Base-by-base conservation (phyloP, 2,113 vertebrate species). In the Myxocyprinus asiaticus region DNA sequence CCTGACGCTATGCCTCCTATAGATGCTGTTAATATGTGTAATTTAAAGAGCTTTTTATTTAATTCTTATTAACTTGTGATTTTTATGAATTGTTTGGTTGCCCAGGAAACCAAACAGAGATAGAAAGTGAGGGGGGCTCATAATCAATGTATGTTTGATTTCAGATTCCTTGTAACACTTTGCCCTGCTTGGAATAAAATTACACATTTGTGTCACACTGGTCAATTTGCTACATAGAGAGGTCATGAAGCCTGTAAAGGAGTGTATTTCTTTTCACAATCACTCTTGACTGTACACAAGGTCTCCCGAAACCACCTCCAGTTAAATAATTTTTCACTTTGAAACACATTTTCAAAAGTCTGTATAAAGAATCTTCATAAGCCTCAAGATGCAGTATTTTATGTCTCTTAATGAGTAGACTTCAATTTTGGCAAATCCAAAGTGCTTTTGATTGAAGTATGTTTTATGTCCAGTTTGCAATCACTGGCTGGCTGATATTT, bases 31-130 rank as follows among this genome's bases (percentile, higher is more conserved):
- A 55, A 79, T 71, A 77, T 70, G 51, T 69, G 22, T 33, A 33
- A 33, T 33, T 33, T 33, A 72, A 80, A 44, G 12, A 81, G 9
- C 17, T 56, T 80, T 42, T 14, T 17, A 67, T 79, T 79, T 81
- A 79, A 73, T 79, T 75, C 43, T 78, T 69, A 67, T 50, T 51
- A 55, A 77, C 76, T 56, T n/a, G 33, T 61, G 72, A 67, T 78
- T 81, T 79, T 83, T 73, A 78, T 81, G 79, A 62, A 10, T 22
- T 53, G 51, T 72, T 64, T 43, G 43, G 11, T 67, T 59, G 8
- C 5, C 9, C 59, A 11, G 4, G 0, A 3, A 22, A 33, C 22
- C 22, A 33, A 33, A 73, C 6, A 15, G 15, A 69, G 65, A 53
- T 53, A 2, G 1, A 17, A 5, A 63, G 72, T 11, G 14, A 51